Percentiles rank a stretch among this genome's conserved stretches.
Conservation (phyloP, 2,113 vertebrate genomes). For the Nestor notabilis region DNA sequence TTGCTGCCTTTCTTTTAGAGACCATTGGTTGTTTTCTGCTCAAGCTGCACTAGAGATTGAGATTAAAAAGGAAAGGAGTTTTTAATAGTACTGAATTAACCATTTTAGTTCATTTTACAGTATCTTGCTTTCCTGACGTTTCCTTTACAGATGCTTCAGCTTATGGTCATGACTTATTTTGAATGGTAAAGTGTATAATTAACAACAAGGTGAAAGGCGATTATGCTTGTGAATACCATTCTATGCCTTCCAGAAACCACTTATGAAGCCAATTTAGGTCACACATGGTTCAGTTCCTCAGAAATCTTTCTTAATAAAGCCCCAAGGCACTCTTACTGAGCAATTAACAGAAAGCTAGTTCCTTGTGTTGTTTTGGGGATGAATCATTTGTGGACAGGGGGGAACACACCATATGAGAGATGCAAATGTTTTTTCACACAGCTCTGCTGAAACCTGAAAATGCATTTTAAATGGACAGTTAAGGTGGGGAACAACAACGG, state of each 20-base stretch:
- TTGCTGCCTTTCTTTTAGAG: slow-evolving; percentile 20
- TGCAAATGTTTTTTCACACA: neutral
- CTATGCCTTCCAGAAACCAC: slow-evolving; percentile 64
- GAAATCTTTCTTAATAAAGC: slow-evolving; percentile 75
- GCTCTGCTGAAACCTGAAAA: slow-evolving; percentile 3
- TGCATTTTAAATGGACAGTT: neutral
- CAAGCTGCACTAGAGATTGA: neutral
- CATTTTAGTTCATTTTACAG: slow-evolving; percentile 57
- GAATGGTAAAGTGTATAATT: slow-evolving; percentile 72
- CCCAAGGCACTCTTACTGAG: slow-evolving; percentile 13
- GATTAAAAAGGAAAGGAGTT: slow-evolving; percentile 15
- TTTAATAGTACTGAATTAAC: slow-evolving; percentile 50
- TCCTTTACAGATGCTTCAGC: slow-evolving; percentile 69
- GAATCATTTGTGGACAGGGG: neutral
- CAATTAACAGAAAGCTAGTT: slow-evolving; percentile 52
- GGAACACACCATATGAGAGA: neutral
- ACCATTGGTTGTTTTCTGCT: slow-evolving; percentile 14
- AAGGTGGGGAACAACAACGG: neutral
- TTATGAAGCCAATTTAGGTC: slow-evolving; percentile 74
- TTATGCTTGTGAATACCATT: slow-evolving; percentile 65
- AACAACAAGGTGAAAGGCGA: slow-evolving; percentile 74
- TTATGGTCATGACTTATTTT: slow-evolving; percentile 54
- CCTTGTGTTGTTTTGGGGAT: slow-evolving; percentile 19
- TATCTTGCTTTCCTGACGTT: slow-evolving; percentile 69
- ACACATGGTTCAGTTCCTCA: slow-evolving; percentile 67